These are phyloP conservation scores for Cataglyphis hispanica DNA, from an alignment of 1,140 invertebrate genomes.

Conservation along the genomic window DNA sequence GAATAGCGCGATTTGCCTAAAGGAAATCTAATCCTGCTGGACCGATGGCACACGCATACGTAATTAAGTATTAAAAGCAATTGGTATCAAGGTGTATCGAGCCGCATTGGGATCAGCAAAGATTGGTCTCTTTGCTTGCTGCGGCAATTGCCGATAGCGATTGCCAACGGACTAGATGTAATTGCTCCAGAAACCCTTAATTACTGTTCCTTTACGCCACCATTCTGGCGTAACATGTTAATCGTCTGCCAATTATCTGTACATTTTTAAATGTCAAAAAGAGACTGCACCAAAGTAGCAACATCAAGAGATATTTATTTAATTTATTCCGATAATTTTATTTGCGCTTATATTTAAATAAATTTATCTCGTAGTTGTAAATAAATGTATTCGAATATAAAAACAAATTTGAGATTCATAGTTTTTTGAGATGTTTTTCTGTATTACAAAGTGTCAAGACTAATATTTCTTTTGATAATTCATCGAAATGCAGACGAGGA, in stretches of 20 bases:
- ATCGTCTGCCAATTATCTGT: neutral
- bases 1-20: conserved; percentile 52
- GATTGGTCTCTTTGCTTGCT: conserved; percentile 29
- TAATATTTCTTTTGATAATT: conserved; percentile 36
- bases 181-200: conserved; percentile 40
- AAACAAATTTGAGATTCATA: conserved; percentile 22
- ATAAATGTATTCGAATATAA: neutral
- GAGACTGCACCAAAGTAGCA: neutral
- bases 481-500: conserved; percentile 9
- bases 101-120: conserved; percentile 38
- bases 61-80: conserved; percentile 68
- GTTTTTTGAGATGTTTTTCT: neutral
- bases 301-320: no score
- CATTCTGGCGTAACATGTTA: neutral
- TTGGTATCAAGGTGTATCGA: conserved; percentile 34
- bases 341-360: no score
- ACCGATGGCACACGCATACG: conserved; percentile 54
- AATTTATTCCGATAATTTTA: no score
- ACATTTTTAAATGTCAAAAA: neutral
- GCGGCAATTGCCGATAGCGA: neutral
- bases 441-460: neutral
- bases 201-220: conserved; percentile 28
- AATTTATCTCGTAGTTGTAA: no score
- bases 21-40: conserved; percentile 50
- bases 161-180: conserved; percentile 21